Conservation (phyloP, 2,113 vertebrate genomes). For the Hyaena hyaena region DNA sequence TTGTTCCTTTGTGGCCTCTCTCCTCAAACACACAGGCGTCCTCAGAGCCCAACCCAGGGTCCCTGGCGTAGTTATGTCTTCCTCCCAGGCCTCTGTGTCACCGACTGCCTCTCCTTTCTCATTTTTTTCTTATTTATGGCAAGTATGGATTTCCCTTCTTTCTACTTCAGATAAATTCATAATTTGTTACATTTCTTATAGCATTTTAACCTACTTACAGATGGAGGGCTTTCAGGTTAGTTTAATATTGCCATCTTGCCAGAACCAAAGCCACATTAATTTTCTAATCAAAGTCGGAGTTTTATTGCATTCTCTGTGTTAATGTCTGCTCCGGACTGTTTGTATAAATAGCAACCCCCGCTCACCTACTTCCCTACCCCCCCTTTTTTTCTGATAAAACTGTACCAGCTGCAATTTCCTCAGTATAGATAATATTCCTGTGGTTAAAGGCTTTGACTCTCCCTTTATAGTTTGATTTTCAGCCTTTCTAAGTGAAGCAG, state of each 20-base stretch:
- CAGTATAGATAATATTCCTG: neutral
- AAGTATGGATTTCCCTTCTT: neutral
- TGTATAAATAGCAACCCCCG: neutral
- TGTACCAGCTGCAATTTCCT: neutral
- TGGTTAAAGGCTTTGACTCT: neutral
- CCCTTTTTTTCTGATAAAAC: neutral
- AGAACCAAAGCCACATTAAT: slow-evolving; percentile 1
- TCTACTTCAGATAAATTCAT: neutral
- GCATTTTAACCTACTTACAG: neutral
- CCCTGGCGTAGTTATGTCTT: neutral
- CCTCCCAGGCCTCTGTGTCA: too few species aligned
- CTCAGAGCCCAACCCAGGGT: neutral
- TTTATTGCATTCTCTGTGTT: neutral
- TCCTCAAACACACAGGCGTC: accelerated
- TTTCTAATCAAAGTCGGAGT: neutral
- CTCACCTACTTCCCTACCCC: neutral
- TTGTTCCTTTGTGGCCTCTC: neutral
- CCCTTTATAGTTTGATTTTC: neutral
- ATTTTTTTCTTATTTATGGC: neutral
- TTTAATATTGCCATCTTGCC: neutral
- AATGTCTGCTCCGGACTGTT: neutral
- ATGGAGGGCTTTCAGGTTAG: neutral
- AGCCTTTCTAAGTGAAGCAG: neutral
- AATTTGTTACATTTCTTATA: neutral
- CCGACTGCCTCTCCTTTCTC: neutral